phyloP scores from a whole-genome alignment of 2,888 invertebrate genomes.

The Galeruca laticollis region DNA sequence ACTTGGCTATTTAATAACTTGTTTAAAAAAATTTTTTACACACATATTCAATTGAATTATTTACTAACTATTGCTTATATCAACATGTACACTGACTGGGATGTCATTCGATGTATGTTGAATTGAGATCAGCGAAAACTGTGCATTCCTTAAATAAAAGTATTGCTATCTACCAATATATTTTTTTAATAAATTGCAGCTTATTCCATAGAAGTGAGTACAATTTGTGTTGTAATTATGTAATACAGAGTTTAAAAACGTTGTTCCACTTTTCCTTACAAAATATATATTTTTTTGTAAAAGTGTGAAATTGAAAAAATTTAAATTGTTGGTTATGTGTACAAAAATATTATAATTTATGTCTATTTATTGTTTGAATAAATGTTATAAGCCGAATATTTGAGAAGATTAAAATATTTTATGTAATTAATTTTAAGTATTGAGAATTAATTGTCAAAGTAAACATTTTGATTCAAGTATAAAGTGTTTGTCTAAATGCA shows the following conservation, averaged over 20 bases:
- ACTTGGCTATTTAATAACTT: too few species aligned
- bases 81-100: too few species aligned
- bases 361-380: too few species aligned
- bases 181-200: constrained; percentile 4
- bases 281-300: constrained; percentile 1
- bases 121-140: not conserved
- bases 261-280: not conserved
- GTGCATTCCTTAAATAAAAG: not conserved
- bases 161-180: not conserved
- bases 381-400: too few species aligned
- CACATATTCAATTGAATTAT: too few species aligned
- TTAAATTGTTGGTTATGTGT: not conserved
- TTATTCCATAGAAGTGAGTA: not conserved
- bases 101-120: not conserved
- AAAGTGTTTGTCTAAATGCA: too few species aligned
- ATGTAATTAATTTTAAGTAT: too few species aligned
- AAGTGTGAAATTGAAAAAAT: constrained; percentile 3
- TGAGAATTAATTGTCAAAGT: too few species aligned
- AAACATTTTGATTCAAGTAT: too few species aligned
- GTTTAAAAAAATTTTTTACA: too few species aligned
- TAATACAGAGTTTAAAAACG: constrained; percentile 5
- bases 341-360: not conserved
- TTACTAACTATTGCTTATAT: too few species aligned
- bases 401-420: too few species aligned
- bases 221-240: not conserved